Evolutionary conservation across 2,797 vertebrate species (phyloP).

Genomic region (Hapalemur alaotrensis): DNA sequence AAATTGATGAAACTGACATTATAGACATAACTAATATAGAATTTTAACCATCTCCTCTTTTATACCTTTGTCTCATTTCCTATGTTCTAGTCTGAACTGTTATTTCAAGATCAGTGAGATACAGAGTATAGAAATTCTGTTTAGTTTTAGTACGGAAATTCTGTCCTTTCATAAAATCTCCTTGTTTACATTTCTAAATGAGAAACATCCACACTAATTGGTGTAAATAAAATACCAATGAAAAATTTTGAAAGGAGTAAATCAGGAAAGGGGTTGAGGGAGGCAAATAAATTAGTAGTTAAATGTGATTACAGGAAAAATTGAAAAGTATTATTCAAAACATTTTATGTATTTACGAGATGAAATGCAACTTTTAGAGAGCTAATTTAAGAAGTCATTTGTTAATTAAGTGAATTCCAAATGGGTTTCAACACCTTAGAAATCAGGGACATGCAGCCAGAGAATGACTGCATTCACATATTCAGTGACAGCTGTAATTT

Average conservation of each 20-base stretch:
- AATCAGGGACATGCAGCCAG: background rate
- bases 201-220: background rate
- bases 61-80: background rate
- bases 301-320: background rate
- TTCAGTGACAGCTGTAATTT: background rate
- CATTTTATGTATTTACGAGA: background rate
- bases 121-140: background rate
- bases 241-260: background rate
- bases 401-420: slow-evolving; percentile 18
- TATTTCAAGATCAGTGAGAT: background rate
- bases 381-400: background rate
- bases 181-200: background rate
- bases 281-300: background rate
- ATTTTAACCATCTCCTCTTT: background rate
- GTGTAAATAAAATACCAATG: background rate
- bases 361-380: slow-evolving; percentile 23
- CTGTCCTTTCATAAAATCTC: background rate
- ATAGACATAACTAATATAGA: background rate
- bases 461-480: background rate
- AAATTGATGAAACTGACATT: background rate
- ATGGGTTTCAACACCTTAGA: background rate
- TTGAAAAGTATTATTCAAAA: background rate
- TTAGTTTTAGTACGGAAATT: background rate
- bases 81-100: background rate
- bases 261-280: background rate